Conservation (phyloP, 2,113 vertebrate species). For the Lophotis ruficrista region DNA sequence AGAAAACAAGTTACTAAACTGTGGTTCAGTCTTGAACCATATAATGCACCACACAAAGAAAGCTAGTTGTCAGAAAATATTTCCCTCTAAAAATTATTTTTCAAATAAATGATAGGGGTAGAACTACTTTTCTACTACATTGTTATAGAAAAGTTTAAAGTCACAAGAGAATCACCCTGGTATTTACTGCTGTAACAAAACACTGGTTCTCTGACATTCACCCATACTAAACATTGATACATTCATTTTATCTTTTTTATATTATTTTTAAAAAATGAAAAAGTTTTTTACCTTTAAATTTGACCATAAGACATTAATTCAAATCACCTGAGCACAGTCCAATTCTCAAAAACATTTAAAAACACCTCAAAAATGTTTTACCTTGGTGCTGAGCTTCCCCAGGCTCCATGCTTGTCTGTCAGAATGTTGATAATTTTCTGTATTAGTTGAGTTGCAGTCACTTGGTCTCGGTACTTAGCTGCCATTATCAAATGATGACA, state of each 20-base stretch:
- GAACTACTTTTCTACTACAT: not conserved
- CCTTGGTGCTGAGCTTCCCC: slow-evolving; percentile 89
- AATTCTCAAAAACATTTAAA: not conserved
- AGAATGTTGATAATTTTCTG: slow-evolving; percentile 98
- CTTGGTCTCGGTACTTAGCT: slow-evolving; percentile 93
- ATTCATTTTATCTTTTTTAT: not conserved
- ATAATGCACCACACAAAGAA: not conserved
- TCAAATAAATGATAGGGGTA: not conserved
- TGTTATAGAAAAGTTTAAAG: not conserved
- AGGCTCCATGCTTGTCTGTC: slow-evolving; percentile 95
- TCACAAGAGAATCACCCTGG: not conserved
- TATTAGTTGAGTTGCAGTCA: slow-evolving; percentile 93
- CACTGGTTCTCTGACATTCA: not conserved
- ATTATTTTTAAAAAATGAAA: not conserved
- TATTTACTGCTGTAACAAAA: not conserved
- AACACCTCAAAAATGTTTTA: slow-evolving; percentile 55
- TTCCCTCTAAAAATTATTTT: not conserved
- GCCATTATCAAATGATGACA: slow-evolving; percentile 97
- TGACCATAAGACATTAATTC: not conserved
- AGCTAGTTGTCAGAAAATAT: not conserved
- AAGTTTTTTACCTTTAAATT: not conserved
- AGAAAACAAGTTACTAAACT: not conserved
- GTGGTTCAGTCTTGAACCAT: not conserved
- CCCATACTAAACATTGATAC: not conserved
- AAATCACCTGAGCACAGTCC: not conserved